Conservation (phyloP, 2,888 invertebrate genomes). For the Lutraria lutraria region DNA sequence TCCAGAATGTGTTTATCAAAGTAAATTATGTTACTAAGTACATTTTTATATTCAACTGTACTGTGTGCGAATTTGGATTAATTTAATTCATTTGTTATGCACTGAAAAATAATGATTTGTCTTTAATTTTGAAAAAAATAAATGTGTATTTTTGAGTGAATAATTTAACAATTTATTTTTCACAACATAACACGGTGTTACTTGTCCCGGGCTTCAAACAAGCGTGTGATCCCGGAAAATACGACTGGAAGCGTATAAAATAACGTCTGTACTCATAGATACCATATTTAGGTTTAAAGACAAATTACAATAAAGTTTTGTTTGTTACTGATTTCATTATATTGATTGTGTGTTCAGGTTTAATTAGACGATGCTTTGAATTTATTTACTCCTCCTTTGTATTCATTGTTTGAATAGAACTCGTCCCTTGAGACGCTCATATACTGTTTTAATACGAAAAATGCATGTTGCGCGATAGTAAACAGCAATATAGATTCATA, state of each 20-base stretch:
- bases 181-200: too few relatives aligned
- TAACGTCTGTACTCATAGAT: not conserved
- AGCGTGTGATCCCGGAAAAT: too few relatives aligned
- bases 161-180: too few relatives aligned
- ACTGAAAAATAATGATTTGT: too few relatives aligned
- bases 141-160: too few relatives aligned
- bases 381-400: slow-evolving; percentile 4
- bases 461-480: not conserved
- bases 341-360: not conserved
- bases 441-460: slow-evolving; percentile 21
- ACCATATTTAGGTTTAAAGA: not conserved
- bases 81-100: too few relatives aligned
- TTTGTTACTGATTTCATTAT: slow-evolving; percentile 14
- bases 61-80: too few relatives aligned
- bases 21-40: too few relatives aligned
- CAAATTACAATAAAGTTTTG: not conserved
- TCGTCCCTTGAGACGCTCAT: not conserved
- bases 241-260: not conserved
- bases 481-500: slow-evolving; percentile 9
- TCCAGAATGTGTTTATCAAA: too few relatives aligned
- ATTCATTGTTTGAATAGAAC: slow-evolving; percentile 3
- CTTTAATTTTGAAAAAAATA: too few relatives aligned
- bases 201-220: too few relatives aligned
- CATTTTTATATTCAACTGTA: too few relatives aligned
- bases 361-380: slow-evolving; percentile 7